Evolutionary conservation across 2,888 invertebrate genomes (phyloP).

Genomic region (Caenorhabditis afra): DNA sequence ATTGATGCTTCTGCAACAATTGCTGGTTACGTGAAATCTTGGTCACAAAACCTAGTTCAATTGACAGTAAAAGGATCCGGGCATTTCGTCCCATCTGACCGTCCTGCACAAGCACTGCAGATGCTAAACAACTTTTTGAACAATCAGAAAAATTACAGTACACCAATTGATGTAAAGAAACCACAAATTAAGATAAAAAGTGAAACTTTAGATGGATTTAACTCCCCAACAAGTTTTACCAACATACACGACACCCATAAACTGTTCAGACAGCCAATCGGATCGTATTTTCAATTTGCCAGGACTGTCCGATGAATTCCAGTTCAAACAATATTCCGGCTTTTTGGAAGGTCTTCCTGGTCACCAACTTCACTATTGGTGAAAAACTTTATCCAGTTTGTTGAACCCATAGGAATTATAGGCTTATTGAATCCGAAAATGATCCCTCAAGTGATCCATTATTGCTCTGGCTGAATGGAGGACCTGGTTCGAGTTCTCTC

Average conservation of each 20-base stretch:
- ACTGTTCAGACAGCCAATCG: constrained; percentile 29
- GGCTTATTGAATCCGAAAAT: constrained; percentile 60
- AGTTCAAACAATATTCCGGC: constrained; percentile 64
- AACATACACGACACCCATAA: background rate
- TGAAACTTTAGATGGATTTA: constrained; percentile 44
- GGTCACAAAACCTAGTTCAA: constrained; percentile 61
- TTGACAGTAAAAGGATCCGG: constrained; percentile 69
- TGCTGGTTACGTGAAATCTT: constrained; percentile 64
- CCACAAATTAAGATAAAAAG: background rate
- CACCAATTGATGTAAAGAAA: constrained; percentile 40
- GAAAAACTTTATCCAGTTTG: constrained; percentile 12
- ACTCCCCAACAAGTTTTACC: constrained; percentile 52
- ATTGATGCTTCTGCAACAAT: constrained; percentile 37
- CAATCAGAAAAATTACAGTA: constrained; percentile 66
- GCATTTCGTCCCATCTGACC: constrained; percentile 67
- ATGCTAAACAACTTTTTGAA: constrained; percentile 73
- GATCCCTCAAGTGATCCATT: constrained; percentile 64
- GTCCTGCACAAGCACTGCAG: constrained; percentile 74
- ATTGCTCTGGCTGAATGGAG: constrained; percentile 75
- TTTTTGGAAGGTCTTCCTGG: constrained; percentile 78
- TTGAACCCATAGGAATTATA: background rate
- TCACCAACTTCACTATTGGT: constrained; percentile 81
- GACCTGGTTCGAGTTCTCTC: constrained; percentile 82
- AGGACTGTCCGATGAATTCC: constrained; percentile 47
- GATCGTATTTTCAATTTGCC: constrained; percentile 63